Conservation (phyloP, 1,140 invertebrate genomes). For the Polypedilum pembai region DNA sequence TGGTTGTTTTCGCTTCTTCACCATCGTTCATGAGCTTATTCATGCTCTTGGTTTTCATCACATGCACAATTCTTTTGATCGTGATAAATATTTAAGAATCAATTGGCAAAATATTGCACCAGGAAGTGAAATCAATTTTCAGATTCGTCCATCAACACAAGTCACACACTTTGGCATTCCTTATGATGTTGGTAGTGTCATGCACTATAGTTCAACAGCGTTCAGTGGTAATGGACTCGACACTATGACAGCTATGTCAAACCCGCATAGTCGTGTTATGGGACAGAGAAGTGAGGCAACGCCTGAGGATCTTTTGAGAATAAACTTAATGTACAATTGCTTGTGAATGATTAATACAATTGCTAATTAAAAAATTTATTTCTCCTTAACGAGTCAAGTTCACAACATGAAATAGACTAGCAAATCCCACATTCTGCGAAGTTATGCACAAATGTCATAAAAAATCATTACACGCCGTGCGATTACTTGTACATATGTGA, state of each 20-base stretch:
- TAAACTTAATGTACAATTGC: neutral
- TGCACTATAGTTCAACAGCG: conserved; percentile 73
- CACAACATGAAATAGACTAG: neutral
- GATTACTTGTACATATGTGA: no score
- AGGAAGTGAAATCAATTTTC: conserved; percentile 61
- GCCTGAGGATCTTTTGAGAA: neutral
- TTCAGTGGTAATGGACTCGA: conserved; percentile 65
- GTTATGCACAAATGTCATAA: conserved; percentile 12
- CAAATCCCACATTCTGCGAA: conserved; percentile 16
- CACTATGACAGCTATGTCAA: conserved; percentile 53
- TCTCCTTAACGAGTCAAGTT: no score
- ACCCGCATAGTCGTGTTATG: neutral
- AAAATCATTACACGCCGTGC: neutral
- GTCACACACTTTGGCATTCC: conserved; percentile 56
- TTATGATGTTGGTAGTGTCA: conserved; percentile 74
- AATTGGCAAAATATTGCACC: conserved; percentile 36
- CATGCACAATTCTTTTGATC: conserved; percentile 6
- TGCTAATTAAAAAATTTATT: no score
- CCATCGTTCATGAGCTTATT: neutral
- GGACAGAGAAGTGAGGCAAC: neutral
- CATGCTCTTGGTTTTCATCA: neutral
- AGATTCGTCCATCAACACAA: conserved; percentile 50
- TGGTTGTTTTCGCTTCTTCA: neutral
- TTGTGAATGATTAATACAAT: neutral
- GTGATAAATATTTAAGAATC: neutral